Base-by-base conservation (phyloP, 1,140 invertebrate genomes). In the Caligus rogercresseyi region DNA sequence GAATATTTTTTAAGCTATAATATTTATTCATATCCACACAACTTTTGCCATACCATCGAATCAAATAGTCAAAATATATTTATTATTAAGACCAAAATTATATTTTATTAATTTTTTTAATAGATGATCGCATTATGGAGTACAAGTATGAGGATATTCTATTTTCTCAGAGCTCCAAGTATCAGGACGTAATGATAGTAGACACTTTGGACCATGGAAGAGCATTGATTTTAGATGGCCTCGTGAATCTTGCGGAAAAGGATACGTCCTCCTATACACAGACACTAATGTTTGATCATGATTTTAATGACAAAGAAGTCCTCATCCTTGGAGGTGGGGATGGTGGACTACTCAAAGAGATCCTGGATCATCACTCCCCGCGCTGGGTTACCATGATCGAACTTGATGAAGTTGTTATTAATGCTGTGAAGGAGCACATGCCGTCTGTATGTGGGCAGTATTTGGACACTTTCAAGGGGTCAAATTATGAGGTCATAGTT, bases 251-350 rank as follows among this genome's bases (percentile, higher is more conserved):
- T 21, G 57, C 57, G 4, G 57, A 60, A 16, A 26, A 20, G 1
- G 57, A 60, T 25, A 60, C 57, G n/a, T n/a, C 14, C 16, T 18
- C n/a, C 4, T 60, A 60, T 16, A 60, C 57, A 1, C 57, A 60
- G n/a, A 25, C 57, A 15, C 24, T 60, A n/a, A 60, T 60, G 57
- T 26, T 24, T 60, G 21, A 16, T 18, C 3, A 25, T 26, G 7
- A 24, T 31, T 43, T 25, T 2, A n/a, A 60, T 21, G 57, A 26
- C 24, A 60, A 60, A 43, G 57, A 60, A n/a, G 24, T 60, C 14
- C n/a, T 60, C 15, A 60, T 60, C 20, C n/a, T 60, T 14, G 57
- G 57, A 25, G 57, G 57, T 15, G 57, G 57, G 16, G 57, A 60
- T 43, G 57, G 57, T 14, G 57, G 24, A 3, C 57, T 60, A 24